Evolutionary conservation across 2,113 vertebrate species (phyloP).

Genomic region (Cettia cetti): DNA sequence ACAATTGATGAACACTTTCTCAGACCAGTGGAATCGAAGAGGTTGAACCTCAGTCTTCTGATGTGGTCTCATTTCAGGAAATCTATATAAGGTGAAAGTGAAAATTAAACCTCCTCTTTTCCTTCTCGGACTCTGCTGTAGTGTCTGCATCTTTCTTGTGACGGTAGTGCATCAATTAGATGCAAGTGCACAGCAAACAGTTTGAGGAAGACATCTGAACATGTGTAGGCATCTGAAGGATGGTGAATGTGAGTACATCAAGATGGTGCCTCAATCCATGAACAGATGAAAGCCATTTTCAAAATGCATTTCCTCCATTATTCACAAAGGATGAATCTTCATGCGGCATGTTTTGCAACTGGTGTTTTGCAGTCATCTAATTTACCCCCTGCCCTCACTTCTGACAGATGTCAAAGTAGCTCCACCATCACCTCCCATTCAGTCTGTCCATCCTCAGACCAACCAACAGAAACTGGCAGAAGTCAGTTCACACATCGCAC

Average conservation of each 20-base stretch:
- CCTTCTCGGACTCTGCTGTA: too few species aligned
- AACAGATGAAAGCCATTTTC: not conserved
- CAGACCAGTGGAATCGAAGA: too few species aligned
- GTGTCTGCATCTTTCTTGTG: too few species aligned
- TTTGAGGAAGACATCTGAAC: not conserved
- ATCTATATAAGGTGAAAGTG: too few species aligned
- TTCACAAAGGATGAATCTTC: not conserved
- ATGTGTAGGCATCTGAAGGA: not conserved
- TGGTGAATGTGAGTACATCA: fast-evolving
- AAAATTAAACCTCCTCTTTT: too few species aligned
- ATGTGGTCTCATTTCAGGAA: too few species aligned
- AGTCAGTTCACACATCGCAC: not conserved
- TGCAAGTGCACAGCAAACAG: not conserved
- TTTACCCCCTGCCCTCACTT: not conserved
- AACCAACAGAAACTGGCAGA: not conserved
- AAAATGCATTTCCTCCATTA: not conserved
- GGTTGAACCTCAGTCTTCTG: too few species aligned
- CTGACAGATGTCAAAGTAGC: not conserved
- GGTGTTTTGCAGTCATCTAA: not conserved
- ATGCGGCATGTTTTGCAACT: not conserved
- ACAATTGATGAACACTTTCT: too few species aligned
- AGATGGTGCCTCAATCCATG: not conserved
- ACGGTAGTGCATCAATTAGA: too few species aligned
- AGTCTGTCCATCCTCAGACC: not conserved
- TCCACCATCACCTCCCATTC: not conserved